Evolutionary conservation across 2,888 invertebrate species (phyloP).

Genomic region (Lissonota sp.): DNA sequence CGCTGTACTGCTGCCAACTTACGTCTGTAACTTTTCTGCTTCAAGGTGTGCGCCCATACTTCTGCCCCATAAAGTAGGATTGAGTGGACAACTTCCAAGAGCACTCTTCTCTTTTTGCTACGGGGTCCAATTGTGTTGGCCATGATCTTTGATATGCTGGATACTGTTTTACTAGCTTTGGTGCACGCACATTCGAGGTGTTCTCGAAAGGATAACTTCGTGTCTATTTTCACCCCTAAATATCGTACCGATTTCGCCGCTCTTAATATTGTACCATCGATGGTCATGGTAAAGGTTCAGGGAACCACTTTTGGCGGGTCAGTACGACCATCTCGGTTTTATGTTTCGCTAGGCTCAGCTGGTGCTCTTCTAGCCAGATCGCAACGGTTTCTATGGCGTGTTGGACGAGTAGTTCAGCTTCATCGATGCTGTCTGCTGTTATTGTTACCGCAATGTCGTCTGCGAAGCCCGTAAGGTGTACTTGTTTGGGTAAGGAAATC

Average conservation of each 20-base stretch:
- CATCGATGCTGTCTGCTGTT: neutral
- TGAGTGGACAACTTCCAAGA: neutral
- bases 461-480: constrained; percentile 31
- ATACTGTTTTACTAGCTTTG: constrained; percentile 8
- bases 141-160: constrained; percentile 13
- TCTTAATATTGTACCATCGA: neutral
- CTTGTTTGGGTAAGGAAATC: neutral
- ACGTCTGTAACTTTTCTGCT: constrained; percentile 58
- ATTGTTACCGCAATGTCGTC: constrained; percentile 44
- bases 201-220: constrained; percentile 22
- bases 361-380: constrained; percentile 46
- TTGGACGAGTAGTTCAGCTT: too few species aligned
- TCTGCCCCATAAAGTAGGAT: constrained; percentile 24
- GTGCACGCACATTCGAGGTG: neutral
- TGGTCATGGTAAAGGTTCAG: neutral
- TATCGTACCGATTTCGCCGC: neutral
- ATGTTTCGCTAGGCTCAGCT: constrained; percentile 48
- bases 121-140: constrained; percentile 2
- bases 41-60: constrained; percentile 63
- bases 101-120: neutral
- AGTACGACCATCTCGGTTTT: constrained; percentile 35
- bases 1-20: constrained; percentile 54
- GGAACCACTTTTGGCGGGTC: constrained; percentile 1
- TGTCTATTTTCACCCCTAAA: constrained; percentile 6
- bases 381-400: constrained; percentile 27